Evolutionary conservation across 1,140 invertebrate genomes (phyloP).

Genomic region (Cephus cinctus): DNA sequence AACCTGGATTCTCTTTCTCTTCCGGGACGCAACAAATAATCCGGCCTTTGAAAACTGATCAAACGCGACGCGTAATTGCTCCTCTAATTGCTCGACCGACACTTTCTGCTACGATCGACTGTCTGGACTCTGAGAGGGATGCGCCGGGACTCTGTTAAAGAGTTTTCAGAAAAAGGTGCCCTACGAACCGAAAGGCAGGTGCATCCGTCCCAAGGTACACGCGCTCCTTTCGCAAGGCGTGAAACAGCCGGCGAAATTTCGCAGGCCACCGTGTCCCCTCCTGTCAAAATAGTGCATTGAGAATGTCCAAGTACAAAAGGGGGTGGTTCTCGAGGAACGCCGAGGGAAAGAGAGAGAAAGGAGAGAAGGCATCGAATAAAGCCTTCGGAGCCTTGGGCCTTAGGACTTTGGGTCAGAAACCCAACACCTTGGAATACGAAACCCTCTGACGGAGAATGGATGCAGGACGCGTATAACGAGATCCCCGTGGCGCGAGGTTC

Average conservation of each 20-base stretch:
- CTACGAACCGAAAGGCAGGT: too few relatives aligned
- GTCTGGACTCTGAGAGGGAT: too few relatives aligned
- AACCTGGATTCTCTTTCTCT: too few relatives aligned
- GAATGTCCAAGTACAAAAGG: slow-evolving; percentile 20
- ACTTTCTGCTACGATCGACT: too few relatives aligned
- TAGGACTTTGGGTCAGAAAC: slow-evolving; percentile 42
- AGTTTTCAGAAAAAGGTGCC: too few relatives aligned
- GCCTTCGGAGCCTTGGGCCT: too few relatives aligned
- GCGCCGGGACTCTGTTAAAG: too few relatives aligned
- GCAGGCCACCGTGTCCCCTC: slow-evolving; percentile 44
- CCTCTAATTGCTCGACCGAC: too few relatives aligned
- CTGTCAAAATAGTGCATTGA: slow-evolving; percentile 55
- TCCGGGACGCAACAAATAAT: too few relatives aligned
- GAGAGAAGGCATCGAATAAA: slow-evolving; percentile 5
- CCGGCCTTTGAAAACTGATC: too few relatives aligned
- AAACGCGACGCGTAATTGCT: too few relatives aligned
- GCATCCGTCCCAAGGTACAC: too few relatives aligned
- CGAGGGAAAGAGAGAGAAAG: slow-evolving; percentile 5
- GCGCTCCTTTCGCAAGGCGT: slow-evolving; percentile 38
- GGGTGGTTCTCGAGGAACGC: slow-evolving; percentile 26
- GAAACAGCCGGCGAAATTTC: slow-evolving; percentile 51
- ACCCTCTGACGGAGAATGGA: slow-evolving; percentile 11
- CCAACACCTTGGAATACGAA: slow-evolving; percentile 39
- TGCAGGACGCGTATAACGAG: slow-evolving; percentile 43
- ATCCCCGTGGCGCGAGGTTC: slow-evolving; percentile 35